These are phyloP conservation scores for Phylloscopus trochiloides DNA, from an alignment of 2,113 vertebrate species.

Conservation along the genomic window DNA sequence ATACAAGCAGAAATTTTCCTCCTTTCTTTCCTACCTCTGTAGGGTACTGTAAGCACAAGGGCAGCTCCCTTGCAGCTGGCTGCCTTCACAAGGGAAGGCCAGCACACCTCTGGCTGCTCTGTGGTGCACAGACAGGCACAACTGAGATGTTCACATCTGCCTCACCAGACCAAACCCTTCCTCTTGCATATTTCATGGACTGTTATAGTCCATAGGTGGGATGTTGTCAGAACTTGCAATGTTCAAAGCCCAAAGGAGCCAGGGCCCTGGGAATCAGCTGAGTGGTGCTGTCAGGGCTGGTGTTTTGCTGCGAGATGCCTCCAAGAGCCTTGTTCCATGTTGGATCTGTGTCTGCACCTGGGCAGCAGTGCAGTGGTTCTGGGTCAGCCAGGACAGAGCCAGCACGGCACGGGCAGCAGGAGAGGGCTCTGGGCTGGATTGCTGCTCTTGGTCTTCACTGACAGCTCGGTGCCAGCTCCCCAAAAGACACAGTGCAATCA, in stretches of 20 bases:
- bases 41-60: not conserved
- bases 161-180: not conserved
- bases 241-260: not conserved
- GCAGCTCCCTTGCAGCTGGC: not conserved
- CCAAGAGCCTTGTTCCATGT: rapidly evolving
- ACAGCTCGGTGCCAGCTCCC: not conserved
- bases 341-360: not conserved
- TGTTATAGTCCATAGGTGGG: not conserved
- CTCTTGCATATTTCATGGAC: not conserved
- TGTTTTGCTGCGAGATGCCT: not conserved
- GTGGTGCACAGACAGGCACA: rapidly evolving
- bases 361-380: not conserved
- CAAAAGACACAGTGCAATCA: not conserved
- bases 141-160: not conserved
- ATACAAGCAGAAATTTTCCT: not conserved
- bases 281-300: not conserved
- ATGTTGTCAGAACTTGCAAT: not conserved
- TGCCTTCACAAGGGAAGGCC: not conserved
- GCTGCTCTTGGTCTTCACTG: not conserved
- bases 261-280: not conserved
- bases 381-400: not conserved
- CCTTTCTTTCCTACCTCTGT: not conserved
- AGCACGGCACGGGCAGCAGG: not conserved
- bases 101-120: not conserved
- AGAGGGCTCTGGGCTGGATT: not conserved